phyloP scores from a whole-genome alignment of 2,797 vertebrate genomes.

The Onychomys arenicola region DNA sequence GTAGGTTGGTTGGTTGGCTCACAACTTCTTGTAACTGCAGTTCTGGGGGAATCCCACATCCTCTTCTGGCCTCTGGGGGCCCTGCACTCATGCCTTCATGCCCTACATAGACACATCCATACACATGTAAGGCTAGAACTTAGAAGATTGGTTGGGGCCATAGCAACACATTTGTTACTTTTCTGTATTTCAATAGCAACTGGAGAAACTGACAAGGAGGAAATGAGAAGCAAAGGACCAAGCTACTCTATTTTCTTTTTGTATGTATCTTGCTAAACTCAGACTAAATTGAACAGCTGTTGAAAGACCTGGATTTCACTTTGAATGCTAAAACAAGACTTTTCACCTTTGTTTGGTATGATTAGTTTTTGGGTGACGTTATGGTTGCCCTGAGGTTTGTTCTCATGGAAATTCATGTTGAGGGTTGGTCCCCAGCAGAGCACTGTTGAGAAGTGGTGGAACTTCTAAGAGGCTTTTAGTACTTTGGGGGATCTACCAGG shows the following conservation, averaged over 20 bases:
- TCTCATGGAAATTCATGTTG: not conserved
- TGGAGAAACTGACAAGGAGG: not conserved
- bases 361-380: not conserved
- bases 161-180: not conserved
- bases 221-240: constrained; percentile 10
- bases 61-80: not conserved
- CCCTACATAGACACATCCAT: not conserved
- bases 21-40: not conserved
- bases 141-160: not conserved
- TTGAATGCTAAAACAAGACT: constrained; percentile 28
- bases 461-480: not conserved
- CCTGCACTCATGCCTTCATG: not conserved
- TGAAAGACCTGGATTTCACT: not conserved
- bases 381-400: not conserved
- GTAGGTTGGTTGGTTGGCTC: not conserved
- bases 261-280: constrained; percentile 16
- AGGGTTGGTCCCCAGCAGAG: not conserved
- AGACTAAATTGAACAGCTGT: not conserved
- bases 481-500: not conserved
- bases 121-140: not conserved
- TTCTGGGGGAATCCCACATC: not conserved
- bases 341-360: not conserved
- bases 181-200: not conserved
- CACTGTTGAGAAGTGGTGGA: not conserved
- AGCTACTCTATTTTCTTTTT: not conserved